Evolutionary conservation across 2,113 vertebrate species (phyloP).

Genomic region (Tetrax tetrax): DNA sequence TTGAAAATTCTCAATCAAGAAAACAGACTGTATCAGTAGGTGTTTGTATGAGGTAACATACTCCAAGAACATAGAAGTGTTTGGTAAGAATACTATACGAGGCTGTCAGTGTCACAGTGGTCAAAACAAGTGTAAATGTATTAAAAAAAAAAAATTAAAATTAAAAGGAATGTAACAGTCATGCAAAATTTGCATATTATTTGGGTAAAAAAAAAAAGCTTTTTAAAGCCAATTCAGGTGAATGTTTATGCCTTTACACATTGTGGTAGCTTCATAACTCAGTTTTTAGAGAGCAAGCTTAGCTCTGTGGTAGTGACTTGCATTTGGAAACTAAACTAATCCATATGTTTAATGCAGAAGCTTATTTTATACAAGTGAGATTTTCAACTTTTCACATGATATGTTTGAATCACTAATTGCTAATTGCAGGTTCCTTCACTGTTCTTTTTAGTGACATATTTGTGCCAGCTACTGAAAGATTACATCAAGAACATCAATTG

Average conservation of each 20-base stretch:
- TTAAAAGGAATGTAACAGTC: neutral
- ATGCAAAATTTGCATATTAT: neutral
- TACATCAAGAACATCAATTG: constrained; percentile 57
- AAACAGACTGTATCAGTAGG: neutral
- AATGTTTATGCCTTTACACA: neutral
- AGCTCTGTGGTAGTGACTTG: neutral
- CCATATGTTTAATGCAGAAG: neutral
- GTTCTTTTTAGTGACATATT: constrained; percentile 45
- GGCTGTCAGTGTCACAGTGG: neutral
- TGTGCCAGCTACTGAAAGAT: constrained; percentile 58
- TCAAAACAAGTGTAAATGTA: neutral
- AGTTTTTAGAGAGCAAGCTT: neutral
- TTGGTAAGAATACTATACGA: neutral
- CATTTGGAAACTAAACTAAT: constrained; percentile 6
- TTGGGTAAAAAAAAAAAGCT: neutral
- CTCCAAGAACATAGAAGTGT: neutral
- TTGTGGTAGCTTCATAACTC: neutral
- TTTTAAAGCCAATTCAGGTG: neutral
- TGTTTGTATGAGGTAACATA: neutral
- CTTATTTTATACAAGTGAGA: constrained; percentile 1
- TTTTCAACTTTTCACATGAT: constrained; percentile 37
- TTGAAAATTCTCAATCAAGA: neutral
- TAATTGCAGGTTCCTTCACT: constrained; percentile 51
- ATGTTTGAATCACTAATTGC: constrained; percentile 35
- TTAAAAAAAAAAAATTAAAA: neutral